A percentile compares a stretch with the other conserved stretches of the same genome.
These are phyloP conservation scores for Galerucella calmariensis DNA, from an alignment of 2,888 invertebrate genomes.

Conservation along the genomic window DNA sequence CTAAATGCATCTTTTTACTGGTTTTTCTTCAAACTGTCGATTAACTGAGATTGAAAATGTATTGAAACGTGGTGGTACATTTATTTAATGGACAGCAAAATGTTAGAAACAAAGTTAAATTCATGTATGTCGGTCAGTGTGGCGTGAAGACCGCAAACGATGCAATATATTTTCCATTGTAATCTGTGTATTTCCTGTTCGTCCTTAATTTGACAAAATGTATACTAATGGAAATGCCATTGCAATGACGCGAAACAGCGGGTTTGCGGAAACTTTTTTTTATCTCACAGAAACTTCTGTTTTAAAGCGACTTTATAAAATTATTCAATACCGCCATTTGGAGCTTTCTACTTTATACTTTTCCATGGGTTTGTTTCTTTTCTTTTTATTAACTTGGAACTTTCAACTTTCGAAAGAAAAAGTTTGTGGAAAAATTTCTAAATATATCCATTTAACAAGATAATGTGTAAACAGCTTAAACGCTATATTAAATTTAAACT, in stretches of 20 bases:
- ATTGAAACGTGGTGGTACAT: too few relatives aligned
- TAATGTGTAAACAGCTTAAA: too few relatives aligned
- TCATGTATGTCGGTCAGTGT: background rate
- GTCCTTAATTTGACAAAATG: background rate
- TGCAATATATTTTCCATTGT: background rate
- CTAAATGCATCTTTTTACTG: too few relatives aligned
- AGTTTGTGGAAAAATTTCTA: background rate
- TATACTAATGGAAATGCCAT: background rate
- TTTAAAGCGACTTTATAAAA: slow-evolving; percentile 18
- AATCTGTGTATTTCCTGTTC: background rate
- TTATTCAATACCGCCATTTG: slow-evolving; percentile 16
- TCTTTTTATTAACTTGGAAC: slow-evolving; percentile 4
- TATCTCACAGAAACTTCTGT: background rate
- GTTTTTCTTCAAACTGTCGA: too few relatives aligned
- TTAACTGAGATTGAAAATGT: too few relatives aligned
- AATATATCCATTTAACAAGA: too few relatives aligned
- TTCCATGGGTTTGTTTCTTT: slow-evolving; percentile 3
- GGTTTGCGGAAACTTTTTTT: slow-evolving; percentile 2
- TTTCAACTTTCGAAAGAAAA: background rate
- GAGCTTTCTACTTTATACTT: slow-evolving; percentile 14
- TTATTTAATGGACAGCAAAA: background rate
- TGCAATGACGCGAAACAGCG: background rate
- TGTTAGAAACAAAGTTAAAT: background rate
- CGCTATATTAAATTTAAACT: too few relatives aligned
- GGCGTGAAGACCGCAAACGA: background rate